phyloP scores from a whole-genome alignment of 2,888 invertebrate genomes.

The Euproctis similis region DNA sequence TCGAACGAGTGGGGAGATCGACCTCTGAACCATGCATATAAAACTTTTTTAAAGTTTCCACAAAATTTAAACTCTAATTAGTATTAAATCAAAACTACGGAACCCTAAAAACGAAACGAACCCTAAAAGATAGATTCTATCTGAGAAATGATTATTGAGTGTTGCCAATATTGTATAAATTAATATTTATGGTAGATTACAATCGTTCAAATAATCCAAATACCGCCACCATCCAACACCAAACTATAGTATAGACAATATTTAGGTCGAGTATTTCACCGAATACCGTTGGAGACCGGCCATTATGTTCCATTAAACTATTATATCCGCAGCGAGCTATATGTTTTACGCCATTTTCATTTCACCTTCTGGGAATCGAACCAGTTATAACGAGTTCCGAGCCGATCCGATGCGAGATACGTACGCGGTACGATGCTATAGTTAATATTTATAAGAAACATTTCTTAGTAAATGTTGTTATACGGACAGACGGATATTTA shows the following conservation, averaged over 20 bases:
- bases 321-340: conserved; percentile 2
- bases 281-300: neutral
- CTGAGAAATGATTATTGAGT: too few relatives aligned
- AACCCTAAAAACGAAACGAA: too few relatives aligned
- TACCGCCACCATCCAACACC: neutral
- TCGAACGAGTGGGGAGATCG: too few relatives aligned
- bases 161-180: too few relatives aligned
- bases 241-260: neutral
- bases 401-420: conserved; percentile 4
- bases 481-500: conserved; percentile 3
- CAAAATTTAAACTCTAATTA: too few relatives aligned
- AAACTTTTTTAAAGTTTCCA: too few relatives aligned
- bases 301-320: conserved; percentile 16
- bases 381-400: conserved; percentile 2
- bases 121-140: too few relatives aligned
- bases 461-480: conserved; percentile 5
- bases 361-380: conserved; percentile 22
- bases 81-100: too few relatives aligned
- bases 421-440: neutral
- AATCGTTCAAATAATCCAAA: too few relatives aligned
- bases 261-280: neutral
- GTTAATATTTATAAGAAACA: conserved; percentile 12
- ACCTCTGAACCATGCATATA: too few relatives aligned
- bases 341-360: conserved; percentile 6
- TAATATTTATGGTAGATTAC: too few relatives aligned